Conservation (phyloP, 2,888 invertebrate species). For the Cephalotes varians region DNA sequence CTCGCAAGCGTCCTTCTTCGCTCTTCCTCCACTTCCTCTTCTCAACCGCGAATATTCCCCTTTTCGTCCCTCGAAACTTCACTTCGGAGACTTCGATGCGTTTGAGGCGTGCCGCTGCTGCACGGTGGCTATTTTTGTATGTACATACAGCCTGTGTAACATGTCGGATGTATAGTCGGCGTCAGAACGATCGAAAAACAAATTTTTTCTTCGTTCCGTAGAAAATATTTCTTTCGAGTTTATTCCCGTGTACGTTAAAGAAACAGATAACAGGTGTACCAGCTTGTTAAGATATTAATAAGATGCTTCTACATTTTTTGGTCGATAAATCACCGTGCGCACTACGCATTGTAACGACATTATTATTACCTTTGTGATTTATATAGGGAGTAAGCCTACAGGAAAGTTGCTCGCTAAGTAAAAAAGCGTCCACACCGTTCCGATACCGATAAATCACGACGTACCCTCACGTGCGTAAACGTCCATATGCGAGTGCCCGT, state of each 20-base stretch:
- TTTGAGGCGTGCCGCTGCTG: conserved; percentile 63
- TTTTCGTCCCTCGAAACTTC: conserved; percentile 6
- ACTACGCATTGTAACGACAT: neutral
- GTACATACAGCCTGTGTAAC: conserved; percentile 70
- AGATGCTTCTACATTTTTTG: neutral
- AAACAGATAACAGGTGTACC: neutral
- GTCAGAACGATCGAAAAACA: conserved; percentile 12
- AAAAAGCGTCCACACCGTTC: conserved; percentile 16
- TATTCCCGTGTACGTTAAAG: conserved; percentile 24
- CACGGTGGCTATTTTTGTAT: conserved; percentile 72
- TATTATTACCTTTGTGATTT: conserved; percentile 21
- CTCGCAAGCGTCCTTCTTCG: conserved; percentile 25
- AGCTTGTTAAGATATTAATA: conserved; percentile 25
- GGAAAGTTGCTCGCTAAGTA: conserved; percentile 2
- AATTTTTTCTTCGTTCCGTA: neutral
- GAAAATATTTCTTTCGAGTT: neutral
- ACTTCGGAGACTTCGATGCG: conserved; percentile 63
- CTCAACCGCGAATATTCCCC: conserved; percentile 21
- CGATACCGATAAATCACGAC: conserved; percentile 54
- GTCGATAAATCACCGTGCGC: conserved; percentile 6
- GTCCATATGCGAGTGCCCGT: conserved; percentile 65
- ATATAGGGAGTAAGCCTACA: conserved; percentile 3
- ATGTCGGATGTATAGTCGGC: conserved; percentile 67
- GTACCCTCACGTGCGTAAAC: conserved; percentile 65
- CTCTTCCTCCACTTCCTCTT: conserved; percentile 17